Evolutionary conservation across 2,888 invertebrate genomes (phyloP), one percentile per base, ranked within the genome.

Genomic region (Tipula unca): DNA sequence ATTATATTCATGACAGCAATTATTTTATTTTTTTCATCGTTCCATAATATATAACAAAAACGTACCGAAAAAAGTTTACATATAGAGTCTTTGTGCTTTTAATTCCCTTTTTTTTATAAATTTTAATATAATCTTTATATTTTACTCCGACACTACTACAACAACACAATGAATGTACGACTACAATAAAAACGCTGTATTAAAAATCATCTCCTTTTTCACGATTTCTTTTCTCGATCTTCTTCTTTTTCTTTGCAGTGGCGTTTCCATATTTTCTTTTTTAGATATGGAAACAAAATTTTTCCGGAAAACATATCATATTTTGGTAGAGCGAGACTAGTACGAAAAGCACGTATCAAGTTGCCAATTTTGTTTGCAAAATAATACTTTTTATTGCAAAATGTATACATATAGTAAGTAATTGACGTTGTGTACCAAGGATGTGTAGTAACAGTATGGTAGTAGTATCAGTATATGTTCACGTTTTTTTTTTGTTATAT

Each of bases 1-100:
- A 69, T 69, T 69, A 69, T 69, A 69, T 69, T 69, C 69, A 69
- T 69, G 69, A 69, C 69, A 69, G 25, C 69, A 69, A 69, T 69
- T 69, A 69, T 48, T 69, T 69, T 25, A 69, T 25, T 69, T 20
- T n/a, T 69, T 69, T 69, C 69, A 69, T 69, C 25, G 69, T 69
- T 69, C 10, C 13, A 2, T n/a, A n/a, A n/a, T n/a, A n/a, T n/a
- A n/a, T n/a, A n/a, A 48, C 48, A 48, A 48, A n/a, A n/a, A n/a
- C n/a, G n/a, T 4, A 4, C n/a, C 10, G n/a, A 25, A 69, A 25
- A 25, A 10, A 69, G 25, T n/a, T n/a, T n/a, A n/a, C n/a, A n/a
- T n/a, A n/a, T n/a, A n/a, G 10, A 69, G 69, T 25, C 69, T 69
- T 25, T 69, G 69, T 69, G 25, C 69, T 69, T 10, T 10, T 25